Percentiles rank a stretch among this genome's conserved stretches.
These are phyloP conservation scores for Sapayoa aenigma DNA, from an alignment of 2,113 vertebrate genomes.

Conservation along the genomic window DNA sequence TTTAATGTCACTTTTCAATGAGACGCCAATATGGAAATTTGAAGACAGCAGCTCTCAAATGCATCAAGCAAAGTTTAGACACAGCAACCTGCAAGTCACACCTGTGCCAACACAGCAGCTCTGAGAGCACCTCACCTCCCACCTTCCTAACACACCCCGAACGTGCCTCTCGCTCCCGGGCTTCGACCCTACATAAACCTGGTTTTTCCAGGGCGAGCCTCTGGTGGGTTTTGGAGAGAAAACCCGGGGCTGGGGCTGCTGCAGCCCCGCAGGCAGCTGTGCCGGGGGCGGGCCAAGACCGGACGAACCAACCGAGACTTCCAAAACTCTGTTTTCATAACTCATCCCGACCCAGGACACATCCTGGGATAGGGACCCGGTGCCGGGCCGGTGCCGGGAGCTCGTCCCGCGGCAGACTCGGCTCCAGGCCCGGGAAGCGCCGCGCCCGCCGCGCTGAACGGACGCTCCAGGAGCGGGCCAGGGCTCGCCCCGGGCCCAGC, in stretches of 20 bases:
- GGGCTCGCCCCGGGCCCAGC: not conserved
- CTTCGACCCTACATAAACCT: accelerated
- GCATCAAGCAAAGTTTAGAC: accelerated
- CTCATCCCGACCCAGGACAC: not conserved
- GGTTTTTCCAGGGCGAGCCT: accelerated
- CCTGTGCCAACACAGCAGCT: accelerated
- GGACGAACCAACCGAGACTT: not conserved
- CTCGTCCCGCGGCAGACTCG: not conserved
- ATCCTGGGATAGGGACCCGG: too few species aligned
- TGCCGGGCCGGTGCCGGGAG: too few species aligned
- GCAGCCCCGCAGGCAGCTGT: not conserved
- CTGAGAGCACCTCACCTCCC: not conserved
- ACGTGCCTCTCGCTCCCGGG: not conserved
- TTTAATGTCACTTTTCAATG: accelerated
- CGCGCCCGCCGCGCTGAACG: not conserved
- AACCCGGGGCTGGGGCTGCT: not conserved
- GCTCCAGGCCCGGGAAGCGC: not conserved
- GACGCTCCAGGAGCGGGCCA: not conserved
- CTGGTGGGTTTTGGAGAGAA: not conserved
- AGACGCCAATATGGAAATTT: not conserved
- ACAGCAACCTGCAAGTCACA: not conserved
- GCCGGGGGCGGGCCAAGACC: not conserved
- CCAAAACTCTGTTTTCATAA: not conserved
- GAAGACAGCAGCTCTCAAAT: not conserved
- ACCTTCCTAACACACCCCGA: too few species aligned